Percentiles rank a stretch among this genome's conserved stretches.
phyloP scores from a whole-genome alignment of 2,888 invertebrate genomes.

The Andricus quercusramuli region DNA sequence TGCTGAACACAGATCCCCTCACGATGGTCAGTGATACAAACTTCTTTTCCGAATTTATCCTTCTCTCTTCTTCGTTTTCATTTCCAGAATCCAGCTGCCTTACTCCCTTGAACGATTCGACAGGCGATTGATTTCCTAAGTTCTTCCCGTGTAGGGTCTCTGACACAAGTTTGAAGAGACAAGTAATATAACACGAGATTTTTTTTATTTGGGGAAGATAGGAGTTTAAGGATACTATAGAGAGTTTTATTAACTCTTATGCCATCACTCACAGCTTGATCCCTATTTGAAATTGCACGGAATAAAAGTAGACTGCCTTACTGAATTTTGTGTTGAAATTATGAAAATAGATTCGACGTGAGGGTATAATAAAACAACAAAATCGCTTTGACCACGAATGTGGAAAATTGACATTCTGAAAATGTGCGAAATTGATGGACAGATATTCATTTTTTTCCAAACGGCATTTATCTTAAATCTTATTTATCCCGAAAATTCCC shows the following conservation, averaged over 20 bases:
- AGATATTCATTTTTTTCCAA: too few relatives aligned
- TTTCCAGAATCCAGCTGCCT: slow-evolving; percentile 9
- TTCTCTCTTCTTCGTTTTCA: neutral
- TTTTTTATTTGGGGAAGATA: neutral
- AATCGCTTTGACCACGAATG: too few relatives aligned
- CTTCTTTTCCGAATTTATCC: neutral
- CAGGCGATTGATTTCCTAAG: slow-evolving; percentile 52
- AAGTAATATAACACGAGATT: slow-evolving; percentile 31
- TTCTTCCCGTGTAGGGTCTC: slow-evolving; percentile 46
- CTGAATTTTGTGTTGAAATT: too few relatives aligned
- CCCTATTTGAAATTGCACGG: neutral
- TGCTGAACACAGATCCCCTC: slow-evolving; percentile 28
- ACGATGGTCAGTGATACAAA: slow-evolving; percentile 39
- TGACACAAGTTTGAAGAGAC: slow-evolving; percentile 32
- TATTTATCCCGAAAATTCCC: too few relatives aligned
- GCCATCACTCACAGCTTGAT: neutral
- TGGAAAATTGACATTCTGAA: too few relatives aligned
- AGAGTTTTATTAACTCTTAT: slow-evolving; percentile 25
- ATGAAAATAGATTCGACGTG: too few relatives aligned
- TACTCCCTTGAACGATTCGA: slow-evolving; percentile 46
- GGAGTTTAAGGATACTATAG: slow-evolving; percentile 13
- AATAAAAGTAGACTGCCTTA: neutral
- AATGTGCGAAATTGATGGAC: too few relatives aligned
- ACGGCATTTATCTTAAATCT: too few relatives aligned
- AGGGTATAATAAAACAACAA: too few relatives aligned